Evolutionary conservation across 2,113 vertebrate species (phyloP), one percentile per base, ranked within the genome.

Genomic region (Cephalopholis sonnerati): DNA sequence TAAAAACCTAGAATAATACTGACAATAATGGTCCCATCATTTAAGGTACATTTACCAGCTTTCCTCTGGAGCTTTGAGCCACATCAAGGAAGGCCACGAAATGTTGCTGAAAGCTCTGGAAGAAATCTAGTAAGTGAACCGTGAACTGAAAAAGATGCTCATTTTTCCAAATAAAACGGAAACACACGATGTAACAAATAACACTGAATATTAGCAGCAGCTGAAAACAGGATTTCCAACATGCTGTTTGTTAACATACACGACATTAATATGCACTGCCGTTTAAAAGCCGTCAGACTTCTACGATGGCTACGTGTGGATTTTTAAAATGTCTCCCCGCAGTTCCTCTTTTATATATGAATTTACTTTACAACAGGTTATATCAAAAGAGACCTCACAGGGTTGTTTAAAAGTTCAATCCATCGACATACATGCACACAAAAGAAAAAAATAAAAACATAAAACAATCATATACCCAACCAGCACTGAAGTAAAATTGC

Each of bases 401-500:
- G 74, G 51, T 3, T 9, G 69, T 66, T 80, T 29, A 7, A 73
- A 53, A 81, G 44, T 17, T 81, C 61, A 73, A 51, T 84, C 51
- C 69, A 66, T 44, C 13, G 39, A 88, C 63, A 67, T n/a, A 80
- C 58, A 83, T 81, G 86, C 81, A 76, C 75, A 83, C 81, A 62
- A 85, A 83, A 71, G 6, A 54, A 72, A 87, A n/a, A 69, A 57
- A 82, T 2, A 17, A 50, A 77, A 22, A 58, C 51, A 54, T n/a
- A 59, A 51, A 27, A 89, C 88, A 87, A 87, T 89, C 79, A 73
- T 73, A 51, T 8, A 86, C 73, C 29, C 75, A 79, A 89, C 74
- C 72, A 79, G 79, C 86, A 87, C 86, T 82, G 71, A 90, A 88
- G 88, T 85, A 80, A 89, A 87, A 87, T 32, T 55, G 67, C 82